Evolutionary conservation across 2,113 vertebrate species (phyloP).

Genomic region (Rostratula benghalensis): DNA sequence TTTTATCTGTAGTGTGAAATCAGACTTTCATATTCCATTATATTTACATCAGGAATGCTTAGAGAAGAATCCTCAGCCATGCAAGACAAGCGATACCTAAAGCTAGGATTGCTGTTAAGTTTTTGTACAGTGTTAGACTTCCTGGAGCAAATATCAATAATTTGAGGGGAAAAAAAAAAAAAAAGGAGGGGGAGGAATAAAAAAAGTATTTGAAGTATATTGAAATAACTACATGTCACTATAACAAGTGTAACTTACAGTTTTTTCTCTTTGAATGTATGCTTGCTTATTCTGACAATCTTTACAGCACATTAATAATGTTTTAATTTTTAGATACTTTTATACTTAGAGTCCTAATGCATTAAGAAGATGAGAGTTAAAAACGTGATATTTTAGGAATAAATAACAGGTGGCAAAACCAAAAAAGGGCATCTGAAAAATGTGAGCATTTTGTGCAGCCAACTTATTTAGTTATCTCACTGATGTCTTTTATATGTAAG

Average conservation of each 20-base stretch:
- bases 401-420: background rate
- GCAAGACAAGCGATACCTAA: background rate
- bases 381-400: background rate
- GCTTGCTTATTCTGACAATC: background rate
- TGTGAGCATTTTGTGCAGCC: background rate
- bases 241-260: background rate
- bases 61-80: background rate
- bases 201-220: background rate
- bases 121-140: background rate
- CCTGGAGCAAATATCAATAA: background rate
- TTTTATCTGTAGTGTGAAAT: background rate
- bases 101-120: background rate
- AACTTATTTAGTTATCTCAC: background rate
- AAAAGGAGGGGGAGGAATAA: background rate
- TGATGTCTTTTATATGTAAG: background rate
- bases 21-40: background rate
- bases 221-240: background rate
- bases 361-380: background rate
- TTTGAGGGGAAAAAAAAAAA: background rate
- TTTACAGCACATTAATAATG: background rate
- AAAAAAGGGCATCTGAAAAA: background rate
- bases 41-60: background rate
- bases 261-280: background rate
- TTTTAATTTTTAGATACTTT: background rate
- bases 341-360: background rate